phyloP scores from a whole-genome alignment of 1,140 invertebrate species.

The Cyrtorhinus lividipennis region DNA sequence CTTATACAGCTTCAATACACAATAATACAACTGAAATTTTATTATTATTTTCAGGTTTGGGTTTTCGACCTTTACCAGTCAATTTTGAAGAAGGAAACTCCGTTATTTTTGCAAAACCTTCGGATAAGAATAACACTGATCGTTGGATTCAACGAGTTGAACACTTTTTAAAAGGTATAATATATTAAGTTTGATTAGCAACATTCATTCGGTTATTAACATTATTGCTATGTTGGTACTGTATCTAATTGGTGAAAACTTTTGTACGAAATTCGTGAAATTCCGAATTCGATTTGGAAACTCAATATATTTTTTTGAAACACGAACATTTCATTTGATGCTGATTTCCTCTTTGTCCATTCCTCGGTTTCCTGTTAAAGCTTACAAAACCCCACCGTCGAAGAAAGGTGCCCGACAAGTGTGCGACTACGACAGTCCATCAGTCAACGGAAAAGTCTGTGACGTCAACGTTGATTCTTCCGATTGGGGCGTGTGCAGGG shows the following conservation, averaged over 20 bases:
- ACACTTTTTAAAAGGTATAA: conserved; percentile 55
- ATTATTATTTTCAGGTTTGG: conserved; percentile 51
- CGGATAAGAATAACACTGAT: conserved; percentile 44
- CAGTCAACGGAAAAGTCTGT: conserved; percentile 48
- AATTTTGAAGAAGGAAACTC: conserved; percentile 55
- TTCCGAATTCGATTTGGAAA: no score
- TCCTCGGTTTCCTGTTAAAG: no score
- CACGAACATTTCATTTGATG: no score
- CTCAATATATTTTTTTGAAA: no score
- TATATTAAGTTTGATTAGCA: no score
- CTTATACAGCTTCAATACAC: no score
- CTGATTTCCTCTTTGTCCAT: no score
- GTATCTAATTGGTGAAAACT: no score
- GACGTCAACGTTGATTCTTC: conserved; percentile 40
- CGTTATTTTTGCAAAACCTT: conserved; percentile 61
- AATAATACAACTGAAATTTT: no score
- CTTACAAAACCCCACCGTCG: neutral
- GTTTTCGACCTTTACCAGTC: conserved; percentile 68
- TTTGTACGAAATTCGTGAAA: no score
- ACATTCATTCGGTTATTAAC: no score
- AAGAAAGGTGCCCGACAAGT: conserved; percentile 28
- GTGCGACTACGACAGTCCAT: conserved; percentile 45
- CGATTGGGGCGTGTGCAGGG: conserved; percentile 48
- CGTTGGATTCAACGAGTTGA: conserved; percentile 53
- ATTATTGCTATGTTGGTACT: no score